Conservation (phyloP, 2,797 vertebrate genomes). For the Simalia tracyae region DNA sequence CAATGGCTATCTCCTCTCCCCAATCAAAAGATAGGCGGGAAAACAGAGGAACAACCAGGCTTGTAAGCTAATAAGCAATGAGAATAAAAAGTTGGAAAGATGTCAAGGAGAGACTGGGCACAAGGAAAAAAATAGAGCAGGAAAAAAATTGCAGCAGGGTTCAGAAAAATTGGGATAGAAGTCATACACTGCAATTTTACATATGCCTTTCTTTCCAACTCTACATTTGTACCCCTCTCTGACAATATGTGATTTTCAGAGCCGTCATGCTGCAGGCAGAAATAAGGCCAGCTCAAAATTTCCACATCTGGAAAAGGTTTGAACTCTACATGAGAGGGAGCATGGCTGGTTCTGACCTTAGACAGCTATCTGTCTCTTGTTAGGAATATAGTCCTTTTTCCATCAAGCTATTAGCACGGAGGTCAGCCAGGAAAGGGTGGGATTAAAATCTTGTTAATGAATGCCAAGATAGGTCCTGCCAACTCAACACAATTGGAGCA, state of each 20-base stretch:
- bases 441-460: conserved; percentile 45
- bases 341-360: conserved; percentile 40
- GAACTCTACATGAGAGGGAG: conserved; percentile 63
- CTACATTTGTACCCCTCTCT: conserved; percentile 46
- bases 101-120: conserved; percentile 16
- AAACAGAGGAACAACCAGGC: background rate
- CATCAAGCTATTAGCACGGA: conserved; percentile 51
- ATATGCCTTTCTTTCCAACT: conserved; percentile 17
- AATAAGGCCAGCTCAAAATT: conserved; percentile 64
- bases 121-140: conserved; percentile 1
- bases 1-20: background rate
- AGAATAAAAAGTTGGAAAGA: conserved; percentile 22
- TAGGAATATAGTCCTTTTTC: conserved; percentile 50
- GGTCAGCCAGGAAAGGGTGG: conserved; percentile 35
- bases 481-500: fast-evolving
- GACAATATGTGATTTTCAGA: conserved; percentile 67
- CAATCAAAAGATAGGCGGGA: background rate
- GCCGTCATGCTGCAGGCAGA: conserved; percentile 66
- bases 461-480: conserved; percentile 16
- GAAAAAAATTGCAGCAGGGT: conserved; percentile 31
- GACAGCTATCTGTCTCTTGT: conserved; percentile 38
- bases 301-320: conserved; percentile 74
- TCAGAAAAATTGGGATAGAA: conserved; percentile 66
- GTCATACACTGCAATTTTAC: conserved; percentile 64
- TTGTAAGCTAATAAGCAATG: background rate